Evolutionary conservation across 1,140 invertebrate genomes (phyloP).

Genomic region (Sinonovacula constricta): DNA sequence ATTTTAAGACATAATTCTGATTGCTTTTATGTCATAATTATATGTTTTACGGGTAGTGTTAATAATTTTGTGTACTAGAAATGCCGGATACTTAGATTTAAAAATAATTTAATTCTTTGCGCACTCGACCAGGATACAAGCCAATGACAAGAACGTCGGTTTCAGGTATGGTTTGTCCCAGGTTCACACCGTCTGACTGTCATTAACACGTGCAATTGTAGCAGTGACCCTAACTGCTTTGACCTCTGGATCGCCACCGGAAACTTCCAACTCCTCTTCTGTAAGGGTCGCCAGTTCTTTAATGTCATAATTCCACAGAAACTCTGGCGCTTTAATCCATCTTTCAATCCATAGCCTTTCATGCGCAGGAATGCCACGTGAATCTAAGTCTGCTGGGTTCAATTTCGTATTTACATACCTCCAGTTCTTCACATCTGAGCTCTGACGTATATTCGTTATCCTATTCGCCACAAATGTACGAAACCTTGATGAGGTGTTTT

Average conservation of each 20-base stretch:
- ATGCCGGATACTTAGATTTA: too few species aligned
- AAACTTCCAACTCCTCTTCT: not conserved
- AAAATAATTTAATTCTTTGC: too few species aligned
- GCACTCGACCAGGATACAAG: too few species aligned
- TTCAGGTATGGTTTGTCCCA: too few species aligned
- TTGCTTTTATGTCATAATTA: too few species aligned
- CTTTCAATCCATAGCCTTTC: not conserved
- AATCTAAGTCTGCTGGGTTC: not conserved
- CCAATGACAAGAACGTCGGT: too few species aligned
- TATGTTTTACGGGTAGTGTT: too few species aligned
- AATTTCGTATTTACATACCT: constrained; percentile 19
- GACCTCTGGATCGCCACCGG: constrained; percentile 32
- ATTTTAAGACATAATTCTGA: too few species aligned
- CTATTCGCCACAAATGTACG: constrained; percentile 19
- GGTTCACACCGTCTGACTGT: too few species aligned
- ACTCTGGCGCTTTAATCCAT: constrained; percentile 36
- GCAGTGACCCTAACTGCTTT: constrained; percentile 1
- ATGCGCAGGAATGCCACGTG: not conserved
- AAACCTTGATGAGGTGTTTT: constrained; percentile 51
- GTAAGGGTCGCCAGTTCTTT: not conserved
- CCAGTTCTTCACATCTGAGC: constrained; percentile 9
- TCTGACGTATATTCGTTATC: constrained; percentile 6
- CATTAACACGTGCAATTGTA: not conserved
- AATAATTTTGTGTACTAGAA: too few species aligned
- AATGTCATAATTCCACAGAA: not conserved